Evolutionary conservation across 2,888 invertebrate species (phyloP), one percentile per base, ranked within the genome.

Genomic region (Gortyna flavago): DNA sequence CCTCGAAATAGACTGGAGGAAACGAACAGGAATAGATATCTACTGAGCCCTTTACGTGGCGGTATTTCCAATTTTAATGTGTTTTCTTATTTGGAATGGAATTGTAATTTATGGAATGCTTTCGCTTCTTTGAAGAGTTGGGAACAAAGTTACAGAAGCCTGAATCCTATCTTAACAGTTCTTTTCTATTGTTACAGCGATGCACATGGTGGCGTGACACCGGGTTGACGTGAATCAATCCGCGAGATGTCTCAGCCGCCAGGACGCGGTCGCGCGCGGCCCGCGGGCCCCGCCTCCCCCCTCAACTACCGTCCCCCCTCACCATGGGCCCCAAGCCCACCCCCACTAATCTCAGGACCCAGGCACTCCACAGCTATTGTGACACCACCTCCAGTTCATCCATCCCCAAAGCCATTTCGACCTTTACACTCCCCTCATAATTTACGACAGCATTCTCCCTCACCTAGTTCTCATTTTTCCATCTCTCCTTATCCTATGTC

Each of bases 261-360:
- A 88, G 97, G 95, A 89, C 96, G 96, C 88, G 96, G 97, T 88
- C 95, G 96, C 94, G 94, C 94, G 91, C 94, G 94, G 86, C 92
- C 91, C 79, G 94, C 95, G 85, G 95, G 94, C 92, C 95, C 96
- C 91, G 95, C 95, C 92, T 96, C 97, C 91, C 97, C 97, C 71
- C 97, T 97, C 84, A 97, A 97, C 90, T 98, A 97, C 94, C 97
- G 98, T 57, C 97, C 98, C 54, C 97, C 98, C 25, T 98, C 98
- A 59, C 98, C 98, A 70, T 98, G 98, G 97, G 97, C 97, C 16
- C 97, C 98, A 2, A 97, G 98, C 87, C 98, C 98, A 1, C 98
- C 98, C n/a, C 98, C 98, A 7, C 97, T 97, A 81, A 97, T 98
- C 89, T 97, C 97, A 70, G 97, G 97, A 68, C 97, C 97, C 38